Conservation (phyloP, 2,888 invertebrate species). For the Chalcis sispes region DNA sequence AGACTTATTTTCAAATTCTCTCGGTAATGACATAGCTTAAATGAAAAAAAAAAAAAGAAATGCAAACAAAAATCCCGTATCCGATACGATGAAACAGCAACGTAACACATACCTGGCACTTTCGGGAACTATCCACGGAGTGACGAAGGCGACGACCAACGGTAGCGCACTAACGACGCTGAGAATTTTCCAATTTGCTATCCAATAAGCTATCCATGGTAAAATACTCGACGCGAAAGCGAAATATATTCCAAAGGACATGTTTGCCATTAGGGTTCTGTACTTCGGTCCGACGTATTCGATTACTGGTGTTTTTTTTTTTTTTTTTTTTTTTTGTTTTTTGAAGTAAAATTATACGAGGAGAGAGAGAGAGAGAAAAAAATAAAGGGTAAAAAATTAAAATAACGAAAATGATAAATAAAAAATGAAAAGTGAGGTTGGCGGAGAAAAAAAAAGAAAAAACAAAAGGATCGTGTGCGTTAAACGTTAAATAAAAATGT, state of each 20-base stretch:
- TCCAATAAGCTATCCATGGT: slow-evolving; percentile 90
- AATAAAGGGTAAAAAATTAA: neutral
- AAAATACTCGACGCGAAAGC: slow-evolving; percentile 87
- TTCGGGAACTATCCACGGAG: slow-evolving; percentile 89
- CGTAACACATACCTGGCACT: slow-evolving; percentile 81
- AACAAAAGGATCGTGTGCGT: no score
- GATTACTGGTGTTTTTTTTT: slow-evolving; percentile 86
- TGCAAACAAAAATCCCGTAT: no score
- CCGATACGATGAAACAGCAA: no score
- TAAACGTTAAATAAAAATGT: no score
- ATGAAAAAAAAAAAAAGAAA: no score
- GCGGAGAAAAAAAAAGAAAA: neutral
- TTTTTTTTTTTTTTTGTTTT: no score
- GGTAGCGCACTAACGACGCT: slow-evolving; percentile 87
- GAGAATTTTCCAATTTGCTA: slow-evolving; percentile 87
- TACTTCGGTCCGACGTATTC: slow-evolving; percentile 94
- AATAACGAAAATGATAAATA: neutral
- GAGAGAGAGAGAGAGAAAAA: neutral
- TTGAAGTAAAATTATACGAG: neutral
- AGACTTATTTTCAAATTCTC: no score
- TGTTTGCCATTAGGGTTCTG: slow-evolving; percentile 92
- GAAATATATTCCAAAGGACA: slow-evolving; percentile 93
- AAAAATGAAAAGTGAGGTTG: neutral
- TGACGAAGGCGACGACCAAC: slow-evolving; percentile 82
- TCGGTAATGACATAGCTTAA: no score